These are phyloP conservation scores for Cotesia vestalis DNA, from an alignment of 1,140 invertebrate species.

Conservation along the genomic window DNA sequence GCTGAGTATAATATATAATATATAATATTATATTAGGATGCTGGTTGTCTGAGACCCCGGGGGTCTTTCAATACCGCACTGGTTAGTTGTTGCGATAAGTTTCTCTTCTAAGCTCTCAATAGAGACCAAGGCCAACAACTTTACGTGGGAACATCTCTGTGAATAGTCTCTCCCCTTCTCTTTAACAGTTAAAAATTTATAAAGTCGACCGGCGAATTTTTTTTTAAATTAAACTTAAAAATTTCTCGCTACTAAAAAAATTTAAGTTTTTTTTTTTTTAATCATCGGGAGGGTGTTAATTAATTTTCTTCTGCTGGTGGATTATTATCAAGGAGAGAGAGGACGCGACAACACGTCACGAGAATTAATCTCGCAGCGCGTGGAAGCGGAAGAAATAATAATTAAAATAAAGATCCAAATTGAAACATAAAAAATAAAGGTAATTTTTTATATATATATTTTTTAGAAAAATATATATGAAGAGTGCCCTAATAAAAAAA, in stretches of 20 bases:
- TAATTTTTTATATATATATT: slow-evolving; percentile 28
- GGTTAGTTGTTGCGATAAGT: slow-evolving; percentile 20
- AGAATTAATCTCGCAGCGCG: slow-evolving; percentile 42
- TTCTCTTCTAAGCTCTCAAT: slow-evolving; percentile 34
- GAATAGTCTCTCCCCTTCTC: slow-evolving; percentile 12
- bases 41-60: background rate
- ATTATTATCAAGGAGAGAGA: slow-evolving; percentile 50
- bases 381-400: slow-evolving; percentile 35
- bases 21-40: no score
- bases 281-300: no score
- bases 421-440: slow-evolving; percentile 27
- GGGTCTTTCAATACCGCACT: slow-evolving; percentile 20
- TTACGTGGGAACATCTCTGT: slow-evolving; percentile 48
- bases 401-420: slow-evolving; percentile 34
- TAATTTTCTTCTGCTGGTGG: slow-evolving; percentile 29
- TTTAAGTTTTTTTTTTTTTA: no score
- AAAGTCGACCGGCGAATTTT: background rate
- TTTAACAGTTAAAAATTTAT: background rate
- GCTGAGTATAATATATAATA: no score
- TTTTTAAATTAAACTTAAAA: no score
- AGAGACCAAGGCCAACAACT: slow-evolving; percentile 48
- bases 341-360: slow-evolving; percentile 49
- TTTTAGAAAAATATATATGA: slow-evolving; percentile 41
- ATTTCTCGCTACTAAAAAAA: no score
- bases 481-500: slow-evolving; percentile 48